A percentile compares a stretch with the other conserved stretches of the same genome.
Conservation (phyloP, 2,113 vertebrate genomes). For the Pituophis catenifer region DNA sequence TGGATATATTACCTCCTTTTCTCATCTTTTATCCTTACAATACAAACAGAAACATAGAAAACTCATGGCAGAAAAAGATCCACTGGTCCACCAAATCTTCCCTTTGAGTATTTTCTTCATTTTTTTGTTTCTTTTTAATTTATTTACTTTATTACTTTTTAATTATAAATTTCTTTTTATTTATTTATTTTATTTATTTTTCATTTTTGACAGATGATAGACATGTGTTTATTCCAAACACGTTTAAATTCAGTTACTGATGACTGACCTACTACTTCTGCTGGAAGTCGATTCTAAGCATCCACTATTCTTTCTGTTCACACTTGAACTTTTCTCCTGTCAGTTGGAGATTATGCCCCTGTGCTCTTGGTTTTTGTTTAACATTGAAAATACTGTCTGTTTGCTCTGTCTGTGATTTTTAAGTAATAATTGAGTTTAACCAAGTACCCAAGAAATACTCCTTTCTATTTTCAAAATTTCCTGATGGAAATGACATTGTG, state of each 20-base stretch:
- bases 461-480: background rate
- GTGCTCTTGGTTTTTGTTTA: background rate
- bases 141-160: background rate
- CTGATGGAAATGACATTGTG: background rate
- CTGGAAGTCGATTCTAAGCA: background rate
- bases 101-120: background rate
- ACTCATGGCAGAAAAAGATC: background rate
- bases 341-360: background rate
- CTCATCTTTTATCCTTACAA: background rate
- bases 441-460: background rate
- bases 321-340: background rate
- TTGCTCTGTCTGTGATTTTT: background rate
- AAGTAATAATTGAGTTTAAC: background rate
- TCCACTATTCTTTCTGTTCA: background rate
- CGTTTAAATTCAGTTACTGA: background rate
- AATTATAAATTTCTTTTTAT: background rate
- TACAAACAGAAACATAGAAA: background rate
- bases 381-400: background rate
- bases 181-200: background rate
- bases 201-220: background rate
- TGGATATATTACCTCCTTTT: background rate
- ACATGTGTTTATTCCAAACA: background rate
- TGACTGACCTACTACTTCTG: background rate
- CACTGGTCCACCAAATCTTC: background rate
- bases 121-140: background rate